phyloP scores from a whole-genome alignment of 2,888 invertebrate genomes.

The Drosophila paranaensis region DNA sequence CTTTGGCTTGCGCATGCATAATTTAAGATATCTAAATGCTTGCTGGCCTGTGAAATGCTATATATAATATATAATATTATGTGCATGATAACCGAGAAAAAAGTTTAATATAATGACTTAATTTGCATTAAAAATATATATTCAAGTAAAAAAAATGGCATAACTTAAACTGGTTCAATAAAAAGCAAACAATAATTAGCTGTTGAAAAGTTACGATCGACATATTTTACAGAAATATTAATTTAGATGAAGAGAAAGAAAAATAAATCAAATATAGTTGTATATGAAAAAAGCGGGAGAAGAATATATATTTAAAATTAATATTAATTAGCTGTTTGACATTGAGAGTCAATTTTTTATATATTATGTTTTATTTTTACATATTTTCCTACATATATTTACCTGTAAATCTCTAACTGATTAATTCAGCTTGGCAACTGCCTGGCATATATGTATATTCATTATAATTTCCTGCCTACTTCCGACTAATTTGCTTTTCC shows the following conservation, averaged over 20 bases:
- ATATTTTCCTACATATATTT: no score
- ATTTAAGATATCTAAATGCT: conserved; percentile 5
- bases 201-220: no score
- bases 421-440: no score
- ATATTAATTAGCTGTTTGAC: no score
- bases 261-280: no score
- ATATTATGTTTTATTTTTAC: neutral
- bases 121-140: neutral
- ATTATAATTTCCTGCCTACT: neutral
- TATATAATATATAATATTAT: neutral
- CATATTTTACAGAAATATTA: no score
- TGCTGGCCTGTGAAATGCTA: neutral
- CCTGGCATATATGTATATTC: neutral
- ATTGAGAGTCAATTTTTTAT: no score
- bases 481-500: neutral
- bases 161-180: neutral
- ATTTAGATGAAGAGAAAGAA: no score
- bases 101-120: neutral
- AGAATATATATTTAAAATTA: no score
- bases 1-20: conserved; percentile 1
- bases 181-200: neutral
- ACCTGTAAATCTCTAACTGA: no score
- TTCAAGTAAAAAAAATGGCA: neutral
- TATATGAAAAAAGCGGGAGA: no score
- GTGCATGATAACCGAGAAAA: neutral